phyloP scores from a whole-genome alignment of 2,113 vertebrate species.

The Vicugna pacos region DNA sequence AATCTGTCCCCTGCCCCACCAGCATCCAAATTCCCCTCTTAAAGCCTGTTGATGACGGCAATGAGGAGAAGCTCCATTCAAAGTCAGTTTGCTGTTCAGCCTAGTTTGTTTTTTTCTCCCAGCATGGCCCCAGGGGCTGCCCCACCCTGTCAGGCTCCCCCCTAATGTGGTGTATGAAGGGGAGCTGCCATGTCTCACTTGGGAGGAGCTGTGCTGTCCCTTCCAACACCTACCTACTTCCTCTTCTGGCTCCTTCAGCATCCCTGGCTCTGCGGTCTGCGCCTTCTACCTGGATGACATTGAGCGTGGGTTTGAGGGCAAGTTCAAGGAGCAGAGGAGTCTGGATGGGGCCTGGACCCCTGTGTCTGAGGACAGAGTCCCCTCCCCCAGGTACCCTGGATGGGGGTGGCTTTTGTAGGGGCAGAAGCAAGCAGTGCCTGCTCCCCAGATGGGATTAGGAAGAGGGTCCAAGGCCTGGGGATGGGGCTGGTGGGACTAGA shows the following conservation, averaged over 20 bases:
- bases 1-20: background rate
- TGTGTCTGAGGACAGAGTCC: conserved; percentile 94
- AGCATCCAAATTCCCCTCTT: background rate
- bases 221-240: background rate
- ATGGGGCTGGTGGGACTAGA: background rate
- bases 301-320: conserved; percentile 93
- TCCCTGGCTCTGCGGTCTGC: conserved; percentile 96
- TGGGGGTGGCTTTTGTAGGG: background rate
- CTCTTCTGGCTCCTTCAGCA: conserved; percentile 86
- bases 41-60: background rate
- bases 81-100: background rate
- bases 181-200: background rate
- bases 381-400: conserved; percentile 91
- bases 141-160: background rate
- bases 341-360: conserved; percentile 93
- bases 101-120: no score
- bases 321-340: conserved; percentile 95
- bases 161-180: background rate
- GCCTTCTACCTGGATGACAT: conserved; percentile 98
- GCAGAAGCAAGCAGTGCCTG: background rate
- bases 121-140: background rate
- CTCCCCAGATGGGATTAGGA: background rate
- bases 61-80: background rate
- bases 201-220: background rate
- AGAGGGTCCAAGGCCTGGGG: background rate